Evolutionary conservation across 2,113 vertebrate species (phyloP), one percentile per base, ranked within the genome.

Genomic region (Regulus satrapa): DNA sequence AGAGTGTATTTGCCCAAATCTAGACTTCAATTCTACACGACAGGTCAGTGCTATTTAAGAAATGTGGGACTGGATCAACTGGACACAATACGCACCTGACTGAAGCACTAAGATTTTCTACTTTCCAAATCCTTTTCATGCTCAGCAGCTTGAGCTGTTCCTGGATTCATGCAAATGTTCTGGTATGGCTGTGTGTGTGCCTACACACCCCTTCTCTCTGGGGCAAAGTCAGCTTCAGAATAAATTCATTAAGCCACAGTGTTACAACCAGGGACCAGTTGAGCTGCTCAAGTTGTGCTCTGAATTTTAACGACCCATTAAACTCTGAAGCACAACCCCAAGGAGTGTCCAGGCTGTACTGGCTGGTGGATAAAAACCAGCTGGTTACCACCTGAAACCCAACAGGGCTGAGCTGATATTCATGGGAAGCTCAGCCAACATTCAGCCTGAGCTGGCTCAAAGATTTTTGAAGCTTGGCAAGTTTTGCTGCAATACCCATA

Each of bases 201-300:
- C 13, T 52, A 38, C 56, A 78, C 56, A 46, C 18, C 41, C 55
- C 45, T 80, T 0, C 43, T 88, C 81, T 80, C 75, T 1, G 1
- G 90, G 85, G 63, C 79, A 88, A 96, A 95, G 88, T 92, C 85
- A 81, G 85, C 59, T 78, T 77, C 55, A 26, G 73, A 87, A 94
- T 75, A 66, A 83, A 96, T 71, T 77, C 29, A 92, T 91, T 71
- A 83, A 86, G 51, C 34, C 75, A 74, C 41, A 80, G 58, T n/a
- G 74, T 68, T 79, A 58, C 0, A 2, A 2, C 58, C 38, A 82
- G 59, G 45, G 48, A 81, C 89, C 6, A 0, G 56, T 10, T 51
- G 59, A 89, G 72, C 85, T 45, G 63, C 78, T 92, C 0, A 1
- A 52, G 85, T 5, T 88, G 88, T 93, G 88, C 63, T 92, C 75